These are phyloP conservation scores for Percopsis omiscomaycus DNA, from an alignment of 2,797 vertebrate species.

Conservation along the genomic window DNA sequence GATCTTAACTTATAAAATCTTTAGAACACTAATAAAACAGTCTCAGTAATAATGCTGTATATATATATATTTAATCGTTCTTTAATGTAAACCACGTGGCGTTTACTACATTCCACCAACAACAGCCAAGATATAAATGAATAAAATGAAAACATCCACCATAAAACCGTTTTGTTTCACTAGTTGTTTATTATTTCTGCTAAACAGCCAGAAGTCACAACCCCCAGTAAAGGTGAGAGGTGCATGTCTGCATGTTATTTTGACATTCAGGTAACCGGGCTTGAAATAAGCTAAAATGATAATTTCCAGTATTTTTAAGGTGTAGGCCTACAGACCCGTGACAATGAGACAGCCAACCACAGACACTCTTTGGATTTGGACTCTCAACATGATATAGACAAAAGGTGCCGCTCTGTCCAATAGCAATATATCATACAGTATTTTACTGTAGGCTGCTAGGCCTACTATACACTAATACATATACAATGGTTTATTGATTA, in stretches of 20 bases:
- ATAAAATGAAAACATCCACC: too few species aligned
- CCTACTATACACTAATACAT: conserved; percentile 5
- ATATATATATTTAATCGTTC: too few species aligned
- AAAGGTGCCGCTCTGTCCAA: conserved; percentile 48
- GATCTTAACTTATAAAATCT: too few species aligned
- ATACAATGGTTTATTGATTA: neutral
- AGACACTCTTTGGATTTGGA: conserved; percentile 67
- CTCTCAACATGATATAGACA: conserved; percentile 39
- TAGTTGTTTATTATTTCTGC: neutral
- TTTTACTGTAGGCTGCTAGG: neutral
- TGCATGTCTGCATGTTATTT: neutral
- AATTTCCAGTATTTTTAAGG: conserved; percentile 24
- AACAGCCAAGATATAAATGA: too few species aligned
- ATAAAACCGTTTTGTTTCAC: too few species aligned
- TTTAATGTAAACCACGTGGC: too few species aligned
- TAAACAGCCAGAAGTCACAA: conserved; percentile 32
- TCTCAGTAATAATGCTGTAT: too few species aligned
- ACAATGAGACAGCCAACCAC: neutral
- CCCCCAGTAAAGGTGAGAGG: conserved; percentile 36
- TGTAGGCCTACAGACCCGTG: conserved; percentile 5
- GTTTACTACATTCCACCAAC: too few species aligned
- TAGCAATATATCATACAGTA: neutral
- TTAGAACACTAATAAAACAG: too few species aligned
- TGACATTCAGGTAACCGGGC: neutral
- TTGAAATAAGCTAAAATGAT: neutral